phyloP scores from a whole-genome alignment of 1,140 invertebrate genomes.

The Drosophila bipectinata region DNA sequence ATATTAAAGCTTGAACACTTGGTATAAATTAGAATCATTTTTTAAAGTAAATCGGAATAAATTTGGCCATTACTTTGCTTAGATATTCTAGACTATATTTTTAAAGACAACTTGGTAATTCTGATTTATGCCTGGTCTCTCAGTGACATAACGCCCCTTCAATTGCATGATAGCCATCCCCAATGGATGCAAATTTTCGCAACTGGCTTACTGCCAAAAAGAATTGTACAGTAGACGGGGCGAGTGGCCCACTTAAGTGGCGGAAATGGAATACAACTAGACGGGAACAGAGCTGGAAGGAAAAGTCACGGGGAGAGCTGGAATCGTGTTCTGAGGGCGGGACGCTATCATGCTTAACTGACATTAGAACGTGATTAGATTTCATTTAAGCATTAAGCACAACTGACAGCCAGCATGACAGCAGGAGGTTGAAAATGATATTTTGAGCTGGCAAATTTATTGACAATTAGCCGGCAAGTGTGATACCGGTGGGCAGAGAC shows the following conservation, averaged over 20 bases:
- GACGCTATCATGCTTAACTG: conserved; percentile 69
- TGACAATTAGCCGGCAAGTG: conserved; percentile 61
- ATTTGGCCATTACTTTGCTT: neutral
- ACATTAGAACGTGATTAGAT: conserved; percentile 81
- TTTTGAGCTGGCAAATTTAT: conserved; percentile 73
- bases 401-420: conserved; percentile 76
- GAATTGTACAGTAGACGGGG: conserved; percentile 5
- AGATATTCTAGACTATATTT: neutral
- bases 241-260: conserved; percentile 48
- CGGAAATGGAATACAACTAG: conserved; percentile 69
- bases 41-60: too few relatives aligned
- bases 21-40: too few relatives aligned
- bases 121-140: neutral
- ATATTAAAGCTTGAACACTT: too few relatives aligned
- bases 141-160: neutral
- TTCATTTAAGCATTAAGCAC: conserved; percentile 76
- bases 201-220: conserved; percentile 52
- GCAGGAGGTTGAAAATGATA: conserved; percentile 57
- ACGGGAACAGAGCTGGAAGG: conserved; percentile 16
- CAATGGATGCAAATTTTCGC: conserved; percentile 48
- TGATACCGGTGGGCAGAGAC: neutral
- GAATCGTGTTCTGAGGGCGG: conserved; percentile 5
- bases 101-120: neutral
- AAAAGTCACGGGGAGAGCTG: neutral
- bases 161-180: conserved; percentile 1